Percentiles rank a stretch among this genome's conserved stretches.
These are phyloP conservation scores for Pardosa pseudoannulata DNA, from an alignment of 2,888 invertebrate genomes.

Conservation along the genomic window DNA sequence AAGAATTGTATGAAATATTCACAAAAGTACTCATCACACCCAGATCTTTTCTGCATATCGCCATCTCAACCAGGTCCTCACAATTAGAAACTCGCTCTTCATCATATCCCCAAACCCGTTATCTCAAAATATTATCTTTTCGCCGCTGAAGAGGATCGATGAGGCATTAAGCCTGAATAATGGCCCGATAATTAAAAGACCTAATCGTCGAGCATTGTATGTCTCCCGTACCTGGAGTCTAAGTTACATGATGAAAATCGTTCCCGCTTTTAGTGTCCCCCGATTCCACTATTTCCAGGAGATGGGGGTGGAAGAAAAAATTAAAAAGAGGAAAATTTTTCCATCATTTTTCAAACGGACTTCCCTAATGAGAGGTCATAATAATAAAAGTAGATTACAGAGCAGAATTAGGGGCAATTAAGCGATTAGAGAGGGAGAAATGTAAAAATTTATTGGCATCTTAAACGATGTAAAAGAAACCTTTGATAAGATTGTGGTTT, in stretches of 20 bases:
- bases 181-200: conserved; percentile 62
- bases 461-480: conserved; percentile 50
- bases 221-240: conserved; percentile 22
- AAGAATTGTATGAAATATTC: not conserved
- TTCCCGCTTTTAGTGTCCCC: not conserved
- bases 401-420: conserved; percentile 55
- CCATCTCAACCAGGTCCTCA: not conserved
- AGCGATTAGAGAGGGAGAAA: conserved; percentile 53
- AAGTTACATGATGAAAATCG: conserved; percentile 21
- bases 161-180: conserved; percentile 46
- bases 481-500: conserved; percentile 58
- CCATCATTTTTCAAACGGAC: conserved; percentile 5
- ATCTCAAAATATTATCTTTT: conserved; percentile 59
- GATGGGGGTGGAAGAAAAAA: too few species aligned
- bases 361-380: conserved; percentile 1
- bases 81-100: not conserved
- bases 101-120: conserved; percentile 3
- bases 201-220: conserved; percentile 18
- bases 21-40: not conserved
- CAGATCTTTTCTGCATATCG: not conserved
- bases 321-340: conserved; percentile 3
- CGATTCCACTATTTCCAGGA: not conserved
- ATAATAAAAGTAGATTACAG: conserved; percentile 54
- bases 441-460: conserved; percentile 48
- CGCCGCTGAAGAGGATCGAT: conserved; percentile 46